Conservation (phyloP, 2,113 vertebrate genomes). For the Mola mola region DNA sequence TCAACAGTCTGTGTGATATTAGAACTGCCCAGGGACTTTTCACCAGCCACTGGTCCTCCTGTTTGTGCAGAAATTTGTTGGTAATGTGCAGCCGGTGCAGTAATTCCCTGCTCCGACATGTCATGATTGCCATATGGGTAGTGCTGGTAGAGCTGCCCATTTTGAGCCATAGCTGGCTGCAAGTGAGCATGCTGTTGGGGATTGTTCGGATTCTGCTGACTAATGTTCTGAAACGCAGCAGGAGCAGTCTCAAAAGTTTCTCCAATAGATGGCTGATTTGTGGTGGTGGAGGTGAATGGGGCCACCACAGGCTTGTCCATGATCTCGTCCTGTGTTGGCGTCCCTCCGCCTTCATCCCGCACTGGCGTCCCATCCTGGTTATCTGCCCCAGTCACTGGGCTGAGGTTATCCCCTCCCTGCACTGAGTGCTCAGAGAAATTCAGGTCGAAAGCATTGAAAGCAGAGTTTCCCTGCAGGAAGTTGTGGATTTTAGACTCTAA, state of each 20-base stretch:
- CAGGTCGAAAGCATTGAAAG: conserved; percentile 88
- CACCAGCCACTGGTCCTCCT: conserved; percentile 83
- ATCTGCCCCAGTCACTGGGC: conserved; percentile 78
- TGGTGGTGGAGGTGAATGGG: conserved; percentile 41
- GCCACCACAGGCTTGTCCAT: conserved; percentile 87
- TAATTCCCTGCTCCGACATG: conserved; percentile 23
- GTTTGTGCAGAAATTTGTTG: conserved; percentile 85
- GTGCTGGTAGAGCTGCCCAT: conserved; percentile 59
- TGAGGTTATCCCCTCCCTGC: conserved; percentile 39
- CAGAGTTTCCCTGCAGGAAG: conserved; percentile 91
- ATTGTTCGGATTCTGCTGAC: conserved; percentile 33
- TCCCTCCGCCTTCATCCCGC: conserved; percentile 92
- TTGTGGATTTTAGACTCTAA: conserved; percentile 96
- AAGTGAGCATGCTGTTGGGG: conserved; percentile 19
- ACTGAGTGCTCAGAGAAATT: conserved; percentile 84
- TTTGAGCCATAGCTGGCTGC: conserved; percentile 42
- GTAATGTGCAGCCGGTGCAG: conserved; percentile 75
- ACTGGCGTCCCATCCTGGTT: conserved; percentile 91
- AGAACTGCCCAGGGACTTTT: conserved; percentile 82
- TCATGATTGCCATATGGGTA: conserved; percentile 33
- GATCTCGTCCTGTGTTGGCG: conserved; percentile 96
- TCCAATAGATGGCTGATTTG: conserved; percentile 20
- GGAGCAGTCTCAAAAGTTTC: conserved; percentile 25
- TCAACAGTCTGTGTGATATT: conserved; percentile 79
- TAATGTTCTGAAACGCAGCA: conserved; percentile 20